Percentiles rank a stretch among this genome's conserved stretches.
phyloP scores from a whole-genome alignment of 1,140 invertebrate genomes.

The Heliconius eleuchia region DNA sequence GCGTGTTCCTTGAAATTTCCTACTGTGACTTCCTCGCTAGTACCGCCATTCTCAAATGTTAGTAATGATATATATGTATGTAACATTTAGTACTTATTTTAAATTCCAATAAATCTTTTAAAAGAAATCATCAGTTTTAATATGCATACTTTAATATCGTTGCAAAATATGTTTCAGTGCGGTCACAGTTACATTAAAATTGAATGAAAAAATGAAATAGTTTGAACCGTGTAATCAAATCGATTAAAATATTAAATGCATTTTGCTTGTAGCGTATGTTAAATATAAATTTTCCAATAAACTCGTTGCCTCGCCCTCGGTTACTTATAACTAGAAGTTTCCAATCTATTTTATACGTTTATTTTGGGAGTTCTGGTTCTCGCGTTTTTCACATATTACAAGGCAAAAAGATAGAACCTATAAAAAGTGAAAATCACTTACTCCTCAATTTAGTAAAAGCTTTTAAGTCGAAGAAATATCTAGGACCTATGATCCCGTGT shows the following conservation, averaged over 20 bases:
- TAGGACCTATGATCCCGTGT: too few relatives aligned
- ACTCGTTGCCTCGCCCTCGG: neutral
- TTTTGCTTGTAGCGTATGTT: neutral
- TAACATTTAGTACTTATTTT: too few relatives aligned
- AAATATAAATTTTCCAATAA: neutral
- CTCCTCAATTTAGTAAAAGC: too few relatives aligned
- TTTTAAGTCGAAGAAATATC: too few relatives aligned
- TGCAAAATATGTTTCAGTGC: neutral
- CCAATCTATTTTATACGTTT: neutral
- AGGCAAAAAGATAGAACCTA: too few relatives aligned
- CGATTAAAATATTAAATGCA: constrained; percentile 14
- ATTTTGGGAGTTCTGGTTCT: neutral
- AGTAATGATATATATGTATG: too few relatives aligned
- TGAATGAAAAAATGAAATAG: constrained; percentile 3
- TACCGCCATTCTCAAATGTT: too few relatives aligned
- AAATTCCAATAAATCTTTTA: neutral
- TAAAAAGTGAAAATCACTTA: too few relatives aligned
- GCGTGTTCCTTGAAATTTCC: too few relatives aligned
- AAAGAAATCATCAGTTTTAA: neutral
- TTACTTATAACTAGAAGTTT: neutral
- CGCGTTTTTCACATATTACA: neutral
- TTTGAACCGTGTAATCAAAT: neutral
- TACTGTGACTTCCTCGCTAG: too few relatives aligned
- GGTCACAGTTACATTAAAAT: neutral
- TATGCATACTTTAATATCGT: neutral